These are phyloP conservation scores for Melipona bicolor DNA, from an alignment of 2,888 invertebrate genomes.

Conservation along the genomic window DNA sequence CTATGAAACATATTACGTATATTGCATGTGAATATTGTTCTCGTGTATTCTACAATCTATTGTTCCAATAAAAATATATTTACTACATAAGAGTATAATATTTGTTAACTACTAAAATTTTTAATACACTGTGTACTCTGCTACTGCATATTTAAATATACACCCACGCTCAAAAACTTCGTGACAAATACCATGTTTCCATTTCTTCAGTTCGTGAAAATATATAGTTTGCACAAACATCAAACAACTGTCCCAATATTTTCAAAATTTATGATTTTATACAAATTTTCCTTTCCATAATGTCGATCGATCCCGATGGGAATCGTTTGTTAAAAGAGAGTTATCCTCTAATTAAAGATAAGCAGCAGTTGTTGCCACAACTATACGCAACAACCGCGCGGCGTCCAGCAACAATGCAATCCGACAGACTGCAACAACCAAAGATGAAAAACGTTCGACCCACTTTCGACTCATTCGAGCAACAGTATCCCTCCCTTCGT, in stretches of 20 bases:
- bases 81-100: background rate
- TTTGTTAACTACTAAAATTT: background rate
- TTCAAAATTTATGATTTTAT: background rate
- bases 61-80: background rate
- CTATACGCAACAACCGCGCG: conserved; percentile 36
- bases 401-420: conserved; percentile 49
- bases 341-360: conserved; percentile 46
- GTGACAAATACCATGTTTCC: no score
- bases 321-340: background rate
- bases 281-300: background rate
- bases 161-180: no score
- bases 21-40: background rate
- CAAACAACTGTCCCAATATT: background rate
- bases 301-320: background rate
- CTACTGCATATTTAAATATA: no score
- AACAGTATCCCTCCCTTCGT: conserved; percentile 1
- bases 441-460: conserved; percentile 61
- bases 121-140: no score
- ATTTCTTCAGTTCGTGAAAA: no score
- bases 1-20: background rate
- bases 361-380: conserved; percentile 32
- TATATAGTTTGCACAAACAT: no score
- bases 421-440: conserved; percentile 14
- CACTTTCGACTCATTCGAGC: conserved; percentile 47
- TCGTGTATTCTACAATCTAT: background rate